A percentile compares a stretch with the other conserved stretches of the same genome.
These are phyloP conservation scores for Numenius phaeopus DNA, from an alignment of 2,797 vertebrate genomes.

Conservation along the genomic window DNA sequence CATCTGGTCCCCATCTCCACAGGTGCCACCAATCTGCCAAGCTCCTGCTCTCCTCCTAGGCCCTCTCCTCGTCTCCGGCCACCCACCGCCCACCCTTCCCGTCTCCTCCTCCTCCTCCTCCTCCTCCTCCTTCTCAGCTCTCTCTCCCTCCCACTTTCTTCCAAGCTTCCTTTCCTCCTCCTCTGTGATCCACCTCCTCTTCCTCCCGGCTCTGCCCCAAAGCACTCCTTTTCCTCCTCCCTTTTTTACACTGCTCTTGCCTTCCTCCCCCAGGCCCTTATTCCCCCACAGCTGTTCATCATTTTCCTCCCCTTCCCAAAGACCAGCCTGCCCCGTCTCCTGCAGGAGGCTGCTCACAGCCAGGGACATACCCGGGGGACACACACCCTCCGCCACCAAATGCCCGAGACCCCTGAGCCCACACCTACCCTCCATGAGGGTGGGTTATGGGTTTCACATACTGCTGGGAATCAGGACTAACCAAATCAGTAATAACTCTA, in stretches of 20 bases:
- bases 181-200: not conserved
- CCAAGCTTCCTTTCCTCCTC: not conserved
- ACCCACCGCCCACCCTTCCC: not conserved
- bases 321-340: not conserved
- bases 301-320: not conserved
- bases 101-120: not conserved
- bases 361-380: not conserved
- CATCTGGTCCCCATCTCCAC: not conserved
- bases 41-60: not conserved
- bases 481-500: not conserved
- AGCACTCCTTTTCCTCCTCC: not conserved
- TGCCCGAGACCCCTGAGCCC: not conserved
- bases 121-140: not conserved
- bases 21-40: not conserved
- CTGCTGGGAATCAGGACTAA: not conserved
- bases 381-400: not conserved
- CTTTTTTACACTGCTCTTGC: not conserved
- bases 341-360: not conserved
- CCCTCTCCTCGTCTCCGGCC: not conserved
- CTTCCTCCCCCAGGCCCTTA: not conserved
- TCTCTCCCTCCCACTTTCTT: not conserved
- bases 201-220: not conserved
- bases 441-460: fast-evolving
- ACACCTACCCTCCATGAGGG: not conserved
- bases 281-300: not conserved